phyloP scores from a whole-genome alignment of 2,797 vertebrate genomes.

The Xiphophorus birchmanni region DNA sequence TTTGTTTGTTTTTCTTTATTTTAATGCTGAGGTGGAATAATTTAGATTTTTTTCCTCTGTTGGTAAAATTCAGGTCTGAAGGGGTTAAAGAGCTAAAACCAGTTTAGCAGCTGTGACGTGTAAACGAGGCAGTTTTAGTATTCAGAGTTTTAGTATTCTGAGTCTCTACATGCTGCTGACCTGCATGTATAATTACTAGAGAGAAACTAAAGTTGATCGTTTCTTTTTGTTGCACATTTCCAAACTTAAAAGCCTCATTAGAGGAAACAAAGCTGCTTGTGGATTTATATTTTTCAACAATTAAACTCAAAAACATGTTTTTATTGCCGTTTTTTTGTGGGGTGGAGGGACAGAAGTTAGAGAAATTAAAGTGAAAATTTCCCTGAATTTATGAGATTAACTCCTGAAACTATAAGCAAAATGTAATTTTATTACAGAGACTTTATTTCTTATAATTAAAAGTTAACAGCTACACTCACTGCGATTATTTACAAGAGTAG shows the following conservation, averaged over 20 bases:
- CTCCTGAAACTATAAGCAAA: not conserved
- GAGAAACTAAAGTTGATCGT: not conserved
- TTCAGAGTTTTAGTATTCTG: not conserved
- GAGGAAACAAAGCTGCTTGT: not conserved
- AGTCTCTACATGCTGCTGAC: conserved; percentile 11
- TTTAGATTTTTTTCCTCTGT: no score
- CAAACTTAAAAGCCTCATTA: not conserved
- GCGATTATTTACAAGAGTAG: not conserved
- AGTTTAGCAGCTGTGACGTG: not conserved
- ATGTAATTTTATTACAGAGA: not conserved
- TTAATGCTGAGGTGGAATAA: no score
- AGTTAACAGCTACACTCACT: not conserved
- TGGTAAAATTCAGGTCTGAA: no score
- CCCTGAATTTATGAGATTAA: not conserved
- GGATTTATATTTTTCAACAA: not conserved
- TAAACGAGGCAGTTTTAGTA: not conserved
- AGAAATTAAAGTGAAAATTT: not conserved
- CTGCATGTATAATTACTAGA: conserved; percentile 8
- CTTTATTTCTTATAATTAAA: not conserved
- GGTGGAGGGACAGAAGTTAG: not conserved
- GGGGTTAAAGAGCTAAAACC: not conserved
- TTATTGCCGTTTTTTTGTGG: not conserved
- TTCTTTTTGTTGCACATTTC: not conserved
- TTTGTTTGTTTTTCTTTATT: no score
- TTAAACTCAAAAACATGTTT: not conserved